Base-by-base conservation (phyloP, 2,888 invertebrate genomes). In the Cotesia congregata region DNA sequence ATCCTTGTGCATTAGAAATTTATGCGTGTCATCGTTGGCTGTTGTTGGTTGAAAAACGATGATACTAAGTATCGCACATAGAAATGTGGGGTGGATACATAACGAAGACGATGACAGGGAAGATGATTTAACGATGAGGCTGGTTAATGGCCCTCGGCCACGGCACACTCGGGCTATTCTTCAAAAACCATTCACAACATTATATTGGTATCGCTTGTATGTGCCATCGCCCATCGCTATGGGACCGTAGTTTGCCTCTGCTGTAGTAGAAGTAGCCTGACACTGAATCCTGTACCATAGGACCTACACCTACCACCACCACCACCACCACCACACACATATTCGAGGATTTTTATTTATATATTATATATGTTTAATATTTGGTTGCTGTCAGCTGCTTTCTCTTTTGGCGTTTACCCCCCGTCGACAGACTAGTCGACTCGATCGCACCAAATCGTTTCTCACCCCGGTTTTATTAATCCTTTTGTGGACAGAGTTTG, bases 71-170 rank as follows among this genome's bases (percentile, higher is more conserved):
- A 71, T 71, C 71, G 59, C 59, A 65, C 30, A 71, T 71, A 71
- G 71, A 61, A 39, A 50, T 50, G 50, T 50, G 71, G 84, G 83
- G 86, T 85, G 84, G 83, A 84, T 85, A 87, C 12, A 20, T 88
- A 88, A 88, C 88, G 88, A 88, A 88, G 86, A 87, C 84, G 88
- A 88, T 87, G 88, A 88, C 88, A 88, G 88, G 84, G 85, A 86
- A 85, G 87, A 88, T 88, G 88, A 88, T 88, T 88, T 88, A 88
- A 86, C 84, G 85, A 83, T 82, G 82, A 81, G 79, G 84, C 82
- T 84, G 83, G 84, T 86, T 87, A 86, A 87, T 87, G 85, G 85
- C 84, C 83, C 82, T 82, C 80, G 80, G 80, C 82, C 50, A 76
- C 80, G 77, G 77, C 80, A 80, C 82, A 80, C 80, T 78, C 82